Percentiles rank a stretch among this genome's conserved stretches.
phyloP scores from a whole-genome alignment of 2,888 invertebrate genomes.

The Chrysina gloriosa region DNA sequence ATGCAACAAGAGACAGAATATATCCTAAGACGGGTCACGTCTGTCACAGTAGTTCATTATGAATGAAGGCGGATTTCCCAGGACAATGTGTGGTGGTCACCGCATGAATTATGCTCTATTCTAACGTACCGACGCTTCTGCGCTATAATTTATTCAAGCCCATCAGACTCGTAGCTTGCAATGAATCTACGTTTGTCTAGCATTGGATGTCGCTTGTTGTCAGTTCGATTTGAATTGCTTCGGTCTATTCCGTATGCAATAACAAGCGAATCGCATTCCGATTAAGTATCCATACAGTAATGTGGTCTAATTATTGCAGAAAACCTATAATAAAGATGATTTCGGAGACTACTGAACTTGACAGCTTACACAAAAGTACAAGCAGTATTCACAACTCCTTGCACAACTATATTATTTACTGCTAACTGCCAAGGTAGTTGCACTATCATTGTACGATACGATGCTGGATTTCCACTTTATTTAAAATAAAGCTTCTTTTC shows the following conservation, averaged over 20 bases:
- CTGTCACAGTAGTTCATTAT: constrained; percentile 55
- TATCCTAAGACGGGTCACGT: constrained; percentile 51
- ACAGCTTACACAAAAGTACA: no score
- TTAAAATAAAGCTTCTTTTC: no score
- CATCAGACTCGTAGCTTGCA: constrained; percentile 35
- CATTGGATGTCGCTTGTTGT: background rate
- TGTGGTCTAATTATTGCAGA: no score
- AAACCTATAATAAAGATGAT: no score
- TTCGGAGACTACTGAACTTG: no score
- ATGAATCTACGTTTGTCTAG: background rate
- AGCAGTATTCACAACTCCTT: no score
- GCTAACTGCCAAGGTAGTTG: no score
- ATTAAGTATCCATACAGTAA: background rate
- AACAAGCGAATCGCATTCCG: background rate
- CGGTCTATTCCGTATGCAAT: background rate
- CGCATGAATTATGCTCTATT: constrained; percentile 51
- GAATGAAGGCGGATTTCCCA: constrained; percentile 55
- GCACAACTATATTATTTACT: no score
- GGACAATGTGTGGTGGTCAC: constrained; percentile 54
- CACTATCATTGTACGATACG: no score
- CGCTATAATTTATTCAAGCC: constrained; percentile 49
- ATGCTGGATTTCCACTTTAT: no score
- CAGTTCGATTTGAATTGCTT: background rate
- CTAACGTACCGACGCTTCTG: constrained; percentile 41
- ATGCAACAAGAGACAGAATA: constrained; percentile 46